Evolutionary conservation across 2,113 vertebrate genomes (phyloP).

Genomic region (Myocastor coypus): DNA sequence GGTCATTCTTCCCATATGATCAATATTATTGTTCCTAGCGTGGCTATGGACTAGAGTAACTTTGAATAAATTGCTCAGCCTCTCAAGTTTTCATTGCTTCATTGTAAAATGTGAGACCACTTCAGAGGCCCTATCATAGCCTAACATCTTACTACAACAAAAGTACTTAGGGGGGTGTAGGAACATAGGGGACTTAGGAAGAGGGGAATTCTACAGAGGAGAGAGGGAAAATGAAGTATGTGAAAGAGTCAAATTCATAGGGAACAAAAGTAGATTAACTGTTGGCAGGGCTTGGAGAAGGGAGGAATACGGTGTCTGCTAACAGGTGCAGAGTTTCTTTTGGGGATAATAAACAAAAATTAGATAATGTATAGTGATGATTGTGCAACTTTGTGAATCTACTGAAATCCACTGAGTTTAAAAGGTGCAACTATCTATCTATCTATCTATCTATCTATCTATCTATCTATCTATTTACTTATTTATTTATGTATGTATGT

Average conservation of each 20-base stretch:
- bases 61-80: slow-evolving; percentile 10
- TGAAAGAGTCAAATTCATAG: background rate
- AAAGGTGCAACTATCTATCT: background rate
- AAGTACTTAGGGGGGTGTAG: background rate
- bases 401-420: background rate
- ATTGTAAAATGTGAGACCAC: background rate
- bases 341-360: background rate
- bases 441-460: too few relatives aligned
- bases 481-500: too few relatives aligned
- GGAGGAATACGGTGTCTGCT: background rate
- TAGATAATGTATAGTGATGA: background rate
- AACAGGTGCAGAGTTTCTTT: background rate
- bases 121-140: background rate
- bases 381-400: background rate
- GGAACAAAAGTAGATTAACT: background rate
- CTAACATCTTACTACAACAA: background rate
- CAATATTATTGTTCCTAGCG: background rate
- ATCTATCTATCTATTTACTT: too few relatives aligned
- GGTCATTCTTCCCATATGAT: background rate
- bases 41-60: background rate
- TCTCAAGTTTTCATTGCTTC: background rate
- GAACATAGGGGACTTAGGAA: too few relatives aligned
- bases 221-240: background rate
- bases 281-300: background rate
- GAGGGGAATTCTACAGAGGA: background rate